Evolutionary conservation across 2,113 vertebrate species (phyloP).

Genomic region (Datnioides undecimradiatus): DNA sequence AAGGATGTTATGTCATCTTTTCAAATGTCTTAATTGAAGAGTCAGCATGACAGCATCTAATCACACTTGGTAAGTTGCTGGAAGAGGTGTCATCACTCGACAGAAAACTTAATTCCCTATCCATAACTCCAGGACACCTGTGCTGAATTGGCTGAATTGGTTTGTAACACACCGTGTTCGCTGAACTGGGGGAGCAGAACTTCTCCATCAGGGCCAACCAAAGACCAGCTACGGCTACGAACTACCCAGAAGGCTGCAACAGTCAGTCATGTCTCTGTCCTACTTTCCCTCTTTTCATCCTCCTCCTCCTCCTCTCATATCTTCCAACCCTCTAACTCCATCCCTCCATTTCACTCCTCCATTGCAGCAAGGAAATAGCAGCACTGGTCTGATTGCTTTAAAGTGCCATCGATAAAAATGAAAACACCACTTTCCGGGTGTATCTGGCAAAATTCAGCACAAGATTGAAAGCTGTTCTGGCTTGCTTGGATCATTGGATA

Average conservation of each 20-base stretch:
- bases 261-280: slow-evolving; percentile 66
- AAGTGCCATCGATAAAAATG: slow-evolving; percentile 52
- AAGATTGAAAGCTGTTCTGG: slow-evolving; percentile 21
- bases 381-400: slow-evolving; percentile 49
- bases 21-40: not conserved
- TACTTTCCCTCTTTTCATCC: slow-evolving; percentile 68
- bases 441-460: slow-evolving; percentile 47
- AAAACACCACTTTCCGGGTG: slow-evolving; percentile 45
- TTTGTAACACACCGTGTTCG: slow-evolving; percentile 51
- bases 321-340: slow-evolving; percentile 49
- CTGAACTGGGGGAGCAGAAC: slow-evolving; percentile 56
- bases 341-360: slow-evolving; percentile 56
- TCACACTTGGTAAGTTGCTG: slow-evolving; percentile 22
- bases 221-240: slow-evolving; percentile 41
- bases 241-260: slow-evolving; percentile 58
- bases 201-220: slow-evolving; percentile 50
- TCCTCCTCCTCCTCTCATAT: slow-evolving; percentile 48
- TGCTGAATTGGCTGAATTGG: slow-evolving; percentile 64
- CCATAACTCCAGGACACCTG: slow-evolving; percentile 52
- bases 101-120: slow-evolving; percentile 50
- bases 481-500: not conserved
- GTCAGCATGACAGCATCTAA: slow-evolving; percentile 38
- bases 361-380: slow-evolving; percentile 45
- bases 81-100: slow-evolving; percentile 40
- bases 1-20: not conserved